phyloP scores from a whole-genome alignment of 2,113 vertebrate genomes.

The Dipodomys ordii region DNA sequence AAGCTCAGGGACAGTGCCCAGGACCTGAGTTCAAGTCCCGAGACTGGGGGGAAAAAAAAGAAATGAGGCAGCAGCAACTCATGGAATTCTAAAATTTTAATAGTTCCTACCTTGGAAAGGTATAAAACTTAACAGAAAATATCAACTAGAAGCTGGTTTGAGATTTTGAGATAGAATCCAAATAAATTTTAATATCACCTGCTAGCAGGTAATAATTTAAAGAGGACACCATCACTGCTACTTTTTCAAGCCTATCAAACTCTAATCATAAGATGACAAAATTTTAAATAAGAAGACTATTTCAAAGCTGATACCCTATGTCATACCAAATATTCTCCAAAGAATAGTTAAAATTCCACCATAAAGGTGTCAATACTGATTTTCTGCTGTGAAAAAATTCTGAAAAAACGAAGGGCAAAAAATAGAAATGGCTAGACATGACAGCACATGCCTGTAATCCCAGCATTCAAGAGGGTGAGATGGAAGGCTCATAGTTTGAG shows the following conservation, averaged over 20 bases:
- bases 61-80: not conserved
- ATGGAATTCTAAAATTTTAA: not conserved
- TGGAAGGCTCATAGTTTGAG: not conserved
- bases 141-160: conserved; percentile 32
- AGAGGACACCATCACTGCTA: not conserved
- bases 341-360: not conserved
- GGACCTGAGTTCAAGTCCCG: too few relatives aligned
- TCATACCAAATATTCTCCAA: conserved; percentile 49
- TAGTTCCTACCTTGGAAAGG: conserved; percentile 33
- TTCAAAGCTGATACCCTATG: conserved; percentile 5
- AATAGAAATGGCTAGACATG: too few relatives aligned
- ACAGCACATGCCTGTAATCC: not conserved
- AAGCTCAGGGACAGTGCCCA: too few relatives aligned
- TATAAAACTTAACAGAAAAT: not conserved
- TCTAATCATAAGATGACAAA: not conserved
- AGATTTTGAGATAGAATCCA: conserved; percentile 33
- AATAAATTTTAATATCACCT: conserved; percentile 48
- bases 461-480: not conserved
- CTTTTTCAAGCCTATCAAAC: conserved; percentile 34
- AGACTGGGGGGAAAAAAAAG: too few relatives aligned
- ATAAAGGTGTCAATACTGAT: conserved; percentile 28
- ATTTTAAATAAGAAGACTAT: not conserved
- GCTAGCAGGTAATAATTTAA: conserved; percentile 34
- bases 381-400: not conserved
- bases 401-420: conserved; percentile 23